phyloP scores from a whole-genome alignment of 2,113 vertebrate genomes.

The Perca schrenkii region DNA sequence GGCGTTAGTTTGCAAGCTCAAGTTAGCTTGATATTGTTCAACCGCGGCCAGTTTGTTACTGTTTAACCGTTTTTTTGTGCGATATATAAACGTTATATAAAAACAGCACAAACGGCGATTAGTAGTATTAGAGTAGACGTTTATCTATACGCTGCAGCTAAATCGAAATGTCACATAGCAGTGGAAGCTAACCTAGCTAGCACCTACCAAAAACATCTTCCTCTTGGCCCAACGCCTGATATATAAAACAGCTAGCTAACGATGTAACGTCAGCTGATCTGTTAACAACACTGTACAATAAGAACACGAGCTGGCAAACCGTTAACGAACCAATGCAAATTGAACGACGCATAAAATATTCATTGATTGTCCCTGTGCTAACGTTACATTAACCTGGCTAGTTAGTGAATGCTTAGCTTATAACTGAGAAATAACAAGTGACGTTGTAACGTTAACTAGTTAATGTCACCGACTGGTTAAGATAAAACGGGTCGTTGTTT shows the following conservation, averaged over 20 bases:
- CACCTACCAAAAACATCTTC: constrained; percentile 56
- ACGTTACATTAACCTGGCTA: constrained; percentile 28
- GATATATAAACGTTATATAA: too few relatives aligned
- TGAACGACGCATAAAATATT: constrained; percentile 63
- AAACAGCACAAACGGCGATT: accelerated
- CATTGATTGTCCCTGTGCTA: constrained; percentile 47
- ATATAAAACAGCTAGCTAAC: constrained; percentile 31
- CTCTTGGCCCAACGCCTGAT: constrained; percentile 55
- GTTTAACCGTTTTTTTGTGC: accelerated
- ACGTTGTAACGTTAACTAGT: constrained; percentile 9
- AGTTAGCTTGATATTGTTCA: constrained; percentile 28
- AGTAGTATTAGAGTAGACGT: not conserved
- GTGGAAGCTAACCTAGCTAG: constrained; percentile 57
- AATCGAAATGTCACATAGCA: constrained; percentile 2
- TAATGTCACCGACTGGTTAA: constrained; percentile 3
- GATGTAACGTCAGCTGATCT: constrained; percentile 20
- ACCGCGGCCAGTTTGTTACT: not conserved
- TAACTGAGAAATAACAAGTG: constrained; percentile 56
- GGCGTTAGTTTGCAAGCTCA: constrained; percentile 39
- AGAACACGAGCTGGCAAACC: not conserved
- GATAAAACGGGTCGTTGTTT: constrained; percentile 9
- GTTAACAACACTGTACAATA: not conserved
- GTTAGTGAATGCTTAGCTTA: constrained; percentile 59
- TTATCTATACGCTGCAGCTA: not conserved
- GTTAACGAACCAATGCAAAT: constrained; percentile 12